These are phyloP conservation scores for Acleris laterana DNA, from an alignment of 2,888 invertebrate species.

Conservation along the genomic window DNA sequence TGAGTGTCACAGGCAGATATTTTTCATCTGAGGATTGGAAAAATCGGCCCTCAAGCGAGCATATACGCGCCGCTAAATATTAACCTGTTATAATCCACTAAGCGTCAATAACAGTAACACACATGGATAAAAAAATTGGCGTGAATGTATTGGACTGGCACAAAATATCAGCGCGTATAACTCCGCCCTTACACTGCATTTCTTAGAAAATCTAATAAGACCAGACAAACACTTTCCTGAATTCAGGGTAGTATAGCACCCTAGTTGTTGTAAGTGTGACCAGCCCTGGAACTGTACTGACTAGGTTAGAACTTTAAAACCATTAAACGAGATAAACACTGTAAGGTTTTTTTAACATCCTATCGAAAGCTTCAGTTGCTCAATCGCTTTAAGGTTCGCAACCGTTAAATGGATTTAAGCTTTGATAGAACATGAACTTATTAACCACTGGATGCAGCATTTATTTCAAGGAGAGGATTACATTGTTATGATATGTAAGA, in stretches of 20 bases:
- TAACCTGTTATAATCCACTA: too few species aligned
- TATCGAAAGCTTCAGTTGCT: conserved; percentile 24
- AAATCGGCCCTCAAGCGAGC: too few species aligned
- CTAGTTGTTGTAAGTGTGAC: conserved; percentile 23
- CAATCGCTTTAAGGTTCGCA: conserved; percentile 26
- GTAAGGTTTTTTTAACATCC: conserved; percentile 9
- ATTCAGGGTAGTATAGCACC: conserved; percentile 15
- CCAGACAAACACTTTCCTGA: conserved; percentile 1
- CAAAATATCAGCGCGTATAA: too few species aligned
- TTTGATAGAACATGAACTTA: conserved; percentile 11
- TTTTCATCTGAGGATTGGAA: too few species aligned
- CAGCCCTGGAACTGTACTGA: conserved; percentile 29
- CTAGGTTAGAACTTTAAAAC: conserved; percentile 23
- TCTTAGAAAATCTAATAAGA: conserved; percentile 13
- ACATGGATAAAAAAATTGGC: too few species aligned
- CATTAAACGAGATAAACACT: conserved; percentile 9
- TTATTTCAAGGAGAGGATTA: neutral
- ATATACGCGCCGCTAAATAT: too few species aligned
- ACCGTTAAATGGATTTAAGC: conserved; percentile 28
- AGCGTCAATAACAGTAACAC: too few species aligned
- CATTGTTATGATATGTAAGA: too few species aligned
- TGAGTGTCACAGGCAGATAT: too few species aligned
- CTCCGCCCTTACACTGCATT: conserved; percentile 7
- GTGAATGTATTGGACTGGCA: too few species aligned
- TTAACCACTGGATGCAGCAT: conserved; percentile 3